Evolutionary conservation across 1,140 invertebrate genomes (phyloP), one percentile per base, ranked within the genome.

Genomic region (Trachymyrmex septentrionalis): DNA sequence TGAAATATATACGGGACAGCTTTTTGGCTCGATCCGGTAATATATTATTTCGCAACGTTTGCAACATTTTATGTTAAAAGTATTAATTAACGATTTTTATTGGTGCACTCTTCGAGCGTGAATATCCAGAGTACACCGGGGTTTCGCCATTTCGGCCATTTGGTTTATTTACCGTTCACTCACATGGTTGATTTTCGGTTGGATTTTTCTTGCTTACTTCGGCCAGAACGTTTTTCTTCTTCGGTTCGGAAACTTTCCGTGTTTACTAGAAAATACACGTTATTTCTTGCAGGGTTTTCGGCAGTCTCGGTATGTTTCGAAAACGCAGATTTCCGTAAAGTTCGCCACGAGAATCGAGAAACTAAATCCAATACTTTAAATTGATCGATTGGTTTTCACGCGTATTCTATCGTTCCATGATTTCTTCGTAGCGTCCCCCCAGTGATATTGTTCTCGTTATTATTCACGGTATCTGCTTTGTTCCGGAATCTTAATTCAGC

Each of bases 71-170:
- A 61, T 34, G 69, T 75, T 69, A 73, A 84, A 82, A 73, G n/a
- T 84, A 75, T 84, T 75, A 75, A 75, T 84, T 75, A 75, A 34
- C 69, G 69, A 84, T 73, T 84, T 84, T 84, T 84, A 61, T 67
- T 16, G 55, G 19, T 48, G 55, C 24, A 30, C 80, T 84, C n/a
- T 50, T 75, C 38, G 38, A 63, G 14, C 67, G 19, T 61, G 34
- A 27, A 73, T 50, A 50, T 48, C 14, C n/a, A 59, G 57, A n/a
- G 34, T n/a, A 59, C 34, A 30, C 6, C 34, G 5, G 14, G 55
- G 21, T 72, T 72, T 48, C 30, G 21, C 63, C 30, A 55, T 69
- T 81, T 69, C 53, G 38, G 9, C 19, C 27, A 57, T 71, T 71
- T 44, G 9, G 7, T 82, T 73, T 73, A 73, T 73, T 82, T 30